Base-by-base conservation (phyloP, 1,140 invertebrate genomes). In the Sinella curviseta region DNA sequence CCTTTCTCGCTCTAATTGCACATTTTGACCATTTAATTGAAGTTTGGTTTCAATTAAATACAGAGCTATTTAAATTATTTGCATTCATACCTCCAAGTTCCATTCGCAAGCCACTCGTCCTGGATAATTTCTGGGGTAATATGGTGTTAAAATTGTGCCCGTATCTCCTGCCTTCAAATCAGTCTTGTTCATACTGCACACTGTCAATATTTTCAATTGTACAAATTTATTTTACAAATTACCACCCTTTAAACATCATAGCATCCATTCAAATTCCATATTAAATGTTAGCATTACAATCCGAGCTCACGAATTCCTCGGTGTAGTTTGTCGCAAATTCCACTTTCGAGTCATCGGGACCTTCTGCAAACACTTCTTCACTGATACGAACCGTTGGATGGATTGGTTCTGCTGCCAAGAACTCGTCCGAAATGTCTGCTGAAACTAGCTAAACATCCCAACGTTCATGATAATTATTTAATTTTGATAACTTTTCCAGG, bases 41-140 rank as follows among this genome's bases (percentile, higher is more conserved):
- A 26, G 48, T 8, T 76, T 20, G 12, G 17, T 65, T 28, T 14
- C n/a, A 24, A 30, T 24, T 8, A 67, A 30, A 8, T 67, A 30
- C 24, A 14, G 8, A n/a, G 24, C 14, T 67, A 67, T 14, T 67
- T 26, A 8, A 67, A 67, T 67, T 24, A 30, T n/a, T n/a, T n/a
- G n/a, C 1, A 57, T 28, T 30, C n/a, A 74, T 39, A 83, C 82
- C 77, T 83, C 80, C 20, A 84, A 33, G 30, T 74, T 79, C 83
- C 83, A 84, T 35, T 83, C 77, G 48, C 83, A 84, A 3, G 35
- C 28, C 24, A 65, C 20, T 14, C 80, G 34, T 30, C 76, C 79
- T 17, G 83, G 83, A 76, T 84, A 84, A 67, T 84, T 83, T 33
- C 65, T 78, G 3, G 83, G 83, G 28, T 84, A 83, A 73, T 84